Evolutionary conservation across 1,140 invertebrate genomes (phyloP).

Genomic region (Papilio dardanus): DNA sequence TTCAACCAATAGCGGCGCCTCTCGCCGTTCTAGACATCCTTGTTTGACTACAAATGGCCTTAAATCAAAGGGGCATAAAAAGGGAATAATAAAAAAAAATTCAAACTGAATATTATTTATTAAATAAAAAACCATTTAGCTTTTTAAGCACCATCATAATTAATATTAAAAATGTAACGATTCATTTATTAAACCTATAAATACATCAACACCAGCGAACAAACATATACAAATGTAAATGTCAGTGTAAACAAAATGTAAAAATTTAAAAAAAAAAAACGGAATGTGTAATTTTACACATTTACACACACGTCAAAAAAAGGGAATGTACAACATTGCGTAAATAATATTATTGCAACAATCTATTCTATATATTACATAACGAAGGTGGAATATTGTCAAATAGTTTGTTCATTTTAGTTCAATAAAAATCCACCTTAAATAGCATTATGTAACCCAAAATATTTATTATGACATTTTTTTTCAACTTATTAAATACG

Average conservation of each 20-base stretch:
- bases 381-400: not conserved
- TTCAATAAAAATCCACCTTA: not conserved
- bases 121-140: conserved; percentile 60
- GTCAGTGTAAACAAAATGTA: conserved; percentile 32
- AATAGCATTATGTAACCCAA: not conserved
- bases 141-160: conserved; percentile 65
- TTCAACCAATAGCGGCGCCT: too few relatives aligned
- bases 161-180: conserved; percentile 59
- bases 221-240: conserved; percentile 36
- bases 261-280: conserved; percentile 40
- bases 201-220: conserved; percentile 54
- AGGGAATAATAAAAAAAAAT: too few relatives aligned
- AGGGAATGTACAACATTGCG: conserved; percentile 24
- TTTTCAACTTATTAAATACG: not conserved
- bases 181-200: conserved; percentile 60
- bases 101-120: conserved; percentile 48
- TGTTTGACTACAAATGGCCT: too few relatives aligned
- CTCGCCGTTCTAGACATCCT: too few relatives aligned
- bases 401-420: not conserved
- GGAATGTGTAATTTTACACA: conserved; percentile 36
- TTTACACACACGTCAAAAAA: conserved; percentile 26
- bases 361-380: not conserved
- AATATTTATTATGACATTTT: conserved; percentile 1
- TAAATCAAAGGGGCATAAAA: too few relatives aligned
- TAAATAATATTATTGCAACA: conserved; percentile 33